Percentiles rank a stretch among this genome's conserved stretches.
Conservation (phyloP, 2,888 invertebrate genomes). For the Philopedon plagiatum region DNA sequence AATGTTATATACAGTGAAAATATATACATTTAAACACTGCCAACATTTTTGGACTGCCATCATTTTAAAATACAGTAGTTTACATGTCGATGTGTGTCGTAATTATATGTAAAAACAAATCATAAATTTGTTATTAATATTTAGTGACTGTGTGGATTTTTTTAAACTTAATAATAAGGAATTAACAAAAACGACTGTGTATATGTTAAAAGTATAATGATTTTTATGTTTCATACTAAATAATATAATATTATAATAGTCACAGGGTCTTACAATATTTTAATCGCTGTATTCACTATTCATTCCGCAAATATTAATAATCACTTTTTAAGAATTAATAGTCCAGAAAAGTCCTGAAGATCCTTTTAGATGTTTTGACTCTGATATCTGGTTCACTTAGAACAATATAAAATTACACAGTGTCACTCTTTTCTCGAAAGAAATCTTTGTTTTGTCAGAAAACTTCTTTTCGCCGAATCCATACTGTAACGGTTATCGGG, state of each 20-base stretch:
- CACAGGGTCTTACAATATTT: slow-evolving; percentile 11
- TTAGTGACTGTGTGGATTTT: slow-evolving; percentile 60
- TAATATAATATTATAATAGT: slow-evolving; percentile 9
- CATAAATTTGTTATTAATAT: slow-evolving; percentile 44
- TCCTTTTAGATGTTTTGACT: too few relatives aligned
- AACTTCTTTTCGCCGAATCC: too few relatives aligned
- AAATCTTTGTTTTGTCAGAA: too few relatives aligned
- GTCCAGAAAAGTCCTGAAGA: too few relatives aligned
- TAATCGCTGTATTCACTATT: slow-evolving; percentile 18
- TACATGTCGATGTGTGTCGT: slow-evolving; percentile 58
- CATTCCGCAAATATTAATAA: too few relatives aligned
- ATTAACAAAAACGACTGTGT: slow-evolving; percentile 54
- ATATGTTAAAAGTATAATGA: slow-evolving; percentile 50
- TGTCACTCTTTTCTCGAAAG: too few relatives aligned
- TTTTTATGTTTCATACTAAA: slow-evolving; percentile 29
- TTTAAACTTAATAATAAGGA: slow-evolving; percentile 31
- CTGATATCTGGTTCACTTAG: too few relatives aligned
- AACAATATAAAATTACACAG: too few relatives aligned
- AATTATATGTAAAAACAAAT: slow-evolving; percentile 51
- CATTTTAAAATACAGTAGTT: slow-evolving; percentile 58
- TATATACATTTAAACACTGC: slow-evolving; percentile 62
- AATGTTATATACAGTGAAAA: slow-evolving; percentile 23
- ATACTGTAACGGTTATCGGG: too few relatives aligned
- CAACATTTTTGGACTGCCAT: slow-evolving; percentile 68
- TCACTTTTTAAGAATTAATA: too few relatives aligned